These are phyloP conservation scores for Gracilinanus agilis DNA, from an alignment of 2,113 vertebrate species.

Conservation along the genomic window DNA sequence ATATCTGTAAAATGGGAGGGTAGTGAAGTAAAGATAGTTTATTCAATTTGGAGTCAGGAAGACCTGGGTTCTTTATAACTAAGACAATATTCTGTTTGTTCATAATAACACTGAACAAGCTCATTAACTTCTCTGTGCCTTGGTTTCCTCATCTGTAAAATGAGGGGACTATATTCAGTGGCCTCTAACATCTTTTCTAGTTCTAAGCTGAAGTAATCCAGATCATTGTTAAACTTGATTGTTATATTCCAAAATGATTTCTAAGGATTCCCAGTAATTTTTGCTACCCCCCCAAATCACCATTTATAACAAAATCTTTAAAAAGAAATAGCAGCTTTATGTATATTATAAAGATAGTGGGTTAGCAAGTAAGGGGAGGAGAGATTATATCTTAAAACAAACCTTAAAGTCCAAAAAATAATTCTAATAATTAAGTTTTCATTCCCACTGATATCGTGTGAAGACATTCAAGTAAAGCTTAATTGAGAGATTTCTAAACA, in stretches of 20 bases:
- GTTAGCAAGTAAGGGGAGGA: neutral
- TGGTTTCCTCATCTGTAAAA: neutral
- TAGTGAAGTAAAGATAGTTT: neutral
- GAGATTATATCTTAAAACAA: neutral
- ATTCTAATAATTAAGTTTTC: neutral
- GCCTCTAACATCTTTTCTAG: neutral
- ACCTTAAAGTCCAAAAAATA: neutral
- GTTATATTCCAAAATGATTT: neutral
- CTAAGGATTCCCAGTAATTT: neutral
- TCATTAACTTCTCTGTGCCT: neutral
- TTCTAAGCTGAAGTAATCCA: neutral
- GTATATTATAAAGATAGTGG: neutral
- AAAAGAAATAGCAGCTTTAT: neutral
- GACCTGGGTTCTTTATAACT: neutral
- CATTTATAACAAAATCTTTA: neutral
- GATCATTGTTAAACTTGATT: neutral
- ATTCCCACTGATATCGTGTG: neutral
- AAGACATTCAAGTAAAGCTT: neutral
- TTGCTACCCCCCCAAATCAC: neutral
- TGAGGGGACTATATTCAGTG: neutral
- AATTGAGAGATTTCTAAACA: neutral
- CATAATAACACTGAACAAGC: neutral
- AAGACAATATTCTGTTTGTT: no score
- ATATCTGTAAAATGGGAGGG: neutral
- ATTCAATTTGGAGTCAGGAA: neutral